These are phyloP conservation scores for Luscinia luscinia DNA, from an alignment of 2,797 vertebrate genomes.

Conservation along the genomic window DNA sequence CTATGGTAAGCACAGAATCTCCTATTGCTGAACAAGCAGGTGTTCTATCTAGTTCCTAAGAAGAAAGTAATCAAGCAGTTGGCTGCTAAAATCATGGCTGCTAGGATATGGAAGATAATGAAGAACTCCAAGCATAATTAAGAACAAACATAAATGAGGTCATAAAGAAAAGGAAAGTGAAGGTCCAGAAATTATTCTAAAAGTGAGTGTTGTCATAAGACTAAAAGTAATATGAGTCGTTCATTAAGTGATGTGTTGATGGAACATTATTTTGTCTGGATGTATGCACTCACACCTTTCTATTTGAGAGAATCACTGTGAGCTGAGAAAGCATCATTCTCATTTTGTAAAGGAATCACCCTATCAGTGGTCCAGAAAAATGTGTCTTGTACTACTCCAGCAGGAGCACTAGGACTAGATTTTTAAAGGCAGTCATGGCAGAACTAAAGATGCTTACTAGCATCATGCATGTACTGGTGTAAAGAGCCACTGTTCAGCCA, in stretches of 20 bases:
- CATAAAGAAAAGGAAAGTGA: neutral
- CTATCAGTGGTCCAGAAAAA: neutral
- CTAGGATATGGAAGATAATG: neutral
- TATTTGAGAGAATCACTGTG: neutral
- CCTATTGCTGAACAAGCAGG: neutral
- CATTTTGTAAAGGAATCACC: neutral
- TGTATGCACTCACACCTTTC: neutral
- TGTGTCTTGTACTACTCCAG: neutral
- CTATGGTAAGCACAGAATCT: neutral
- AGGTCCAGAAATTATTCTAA: neutral
- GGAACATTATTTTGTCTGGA: neutral
- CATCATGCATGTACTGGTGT: neutral
- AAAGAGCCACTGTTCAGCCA: neutral
- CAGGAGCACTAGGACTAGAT: neutral
- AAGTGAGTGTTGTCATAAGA: fast-evolving
- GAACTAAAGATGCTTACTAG: neutral
- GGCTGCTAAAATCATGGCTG: neutral
- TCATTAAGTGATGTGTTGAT: neutral
- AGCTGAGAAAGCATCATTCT: neutral
- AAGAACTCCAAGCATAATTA: neutral
- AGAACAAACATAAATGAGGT: neutral
- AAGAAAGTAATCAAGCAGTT: neutral
- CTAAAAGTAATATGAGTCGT: neutral
- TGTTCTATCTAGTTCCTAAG: neutral
- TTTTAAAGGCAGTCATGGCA: neutral